Percentiles rank a stretch among this genome's conserved stretches.
Conservation (phyloP, 2,113 vertebrate genomes). For the Larimichthys crocea region DNA sequence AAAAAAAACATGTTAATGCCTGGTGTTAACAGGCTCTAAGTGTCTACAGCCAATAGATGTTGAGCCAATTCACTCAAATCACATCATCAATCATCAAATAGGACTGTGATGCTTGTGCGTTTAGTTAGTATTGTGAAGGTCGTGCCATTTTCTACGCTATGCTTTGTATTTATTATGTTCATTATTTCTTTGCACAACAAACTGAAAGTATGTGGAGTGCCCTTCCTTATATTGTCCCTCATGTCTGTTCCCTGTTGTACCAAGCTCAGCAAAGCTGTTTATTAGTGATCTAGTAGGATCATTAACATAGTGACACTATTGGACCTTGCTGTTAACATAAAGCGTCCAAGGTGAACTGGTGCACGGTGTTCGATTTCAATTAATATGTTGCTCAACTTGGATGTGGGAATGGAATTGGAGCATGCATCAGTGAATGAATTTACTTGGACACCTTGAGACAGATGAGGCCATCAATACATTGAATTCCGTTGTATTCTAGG, state of each 20-base stretch:
- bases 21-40: no score
- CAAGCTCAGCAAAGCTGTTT: conserved; percentile 74
- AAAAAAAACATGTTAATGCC: no score
- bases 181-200: not conserved
- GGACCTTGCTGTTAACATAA: conserved; percentile 66
- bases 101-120: not conserved
- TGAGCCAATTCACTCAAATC: not conserved
- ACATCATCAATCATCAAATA: not conserved
- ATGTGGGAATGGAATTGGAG: conserved; percentile 71
- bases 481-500: conserved; percentile 78
- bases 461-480: conserved; percentile 80
- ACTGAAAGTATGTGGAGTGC: conserved; percentile 14
- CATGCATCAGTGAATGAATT: conserved; percentile 71
- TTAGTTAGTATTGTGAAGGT: not conserved
- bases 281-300: conserved; percentile 73
- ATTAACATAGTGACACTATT: conserved; percentile 77
- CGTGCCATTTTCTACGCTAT: not conserved
- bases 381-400: conserved; percentile 77
- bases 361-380: conserved; percentile 79
- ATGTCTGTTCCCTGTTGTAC: conserved; percentile 42
- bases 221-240: conserved; percentile 20
- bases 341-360: conserved; percentile 75
- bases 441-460: conserved; percentile 77
- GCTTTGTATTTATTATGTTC: not conserved
- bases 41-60: not conserved